Evolutionary conservation across 2,888 invertebrate genomes (phyloP), one percentile per base, ranked within the genome.

Genomic region (Eremobia ochroleuca): DNA sequence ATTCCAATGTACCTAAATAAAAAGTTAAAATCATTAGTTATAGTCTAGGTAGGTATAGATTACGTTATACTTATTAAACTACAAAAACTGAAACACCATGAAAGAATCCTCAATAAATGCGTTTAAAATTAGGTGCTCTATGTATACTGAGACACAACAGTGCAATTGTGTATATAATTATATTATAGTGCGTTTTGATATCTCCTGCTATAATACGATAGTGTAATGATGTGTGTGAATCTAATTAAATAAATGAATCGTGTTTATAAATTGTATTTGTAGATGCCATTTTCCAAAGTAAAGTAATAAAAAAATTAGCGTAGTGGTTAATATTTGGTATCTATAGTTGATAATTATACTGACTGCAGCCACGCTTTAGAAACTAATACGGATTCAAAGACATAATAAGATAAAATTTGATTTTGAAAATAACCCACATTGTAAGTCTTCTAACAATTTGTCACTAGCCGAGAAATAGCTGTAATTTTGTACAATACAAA

Each of bases 121-220:
- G 83, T 89, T 86, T 88, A 88, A 55, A 90, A 88, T 92, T 92
- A 92, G 92, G 94, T 94, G 93, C 92, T 92, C 92, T 91, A 92
- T 91, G 91, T 93, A 93, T 93, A 92, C 92, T 91, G 88, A 88
- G 87, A 90, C 90, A 91, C 88, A 90, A 88, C 88, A 88, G 94
- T 95, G 94, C 94, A 94, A 94, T 94, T 87, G 92, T 93, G 92
- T 93, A 93, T 89, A 93, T 93, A 92, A 82, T 89, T 89, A 69
- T 87, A 86, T 59, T 72, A 68, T 72, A 85, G 81, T 81, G 82
- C 69, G 73, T 88, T 85, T 79, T 86, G 86, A 85, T 83, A 79
- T 85, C 61, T 84, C 73, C 74, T 75, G 61, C 76, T 86, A 70
- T 87, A 84, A 86, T 88, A 87, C 77, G 77, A 83, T 86, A 87